phyloP scores from a whole-genome alignment of 2,113 vertebrate species.

The Anguilla rostrata region DNA sequence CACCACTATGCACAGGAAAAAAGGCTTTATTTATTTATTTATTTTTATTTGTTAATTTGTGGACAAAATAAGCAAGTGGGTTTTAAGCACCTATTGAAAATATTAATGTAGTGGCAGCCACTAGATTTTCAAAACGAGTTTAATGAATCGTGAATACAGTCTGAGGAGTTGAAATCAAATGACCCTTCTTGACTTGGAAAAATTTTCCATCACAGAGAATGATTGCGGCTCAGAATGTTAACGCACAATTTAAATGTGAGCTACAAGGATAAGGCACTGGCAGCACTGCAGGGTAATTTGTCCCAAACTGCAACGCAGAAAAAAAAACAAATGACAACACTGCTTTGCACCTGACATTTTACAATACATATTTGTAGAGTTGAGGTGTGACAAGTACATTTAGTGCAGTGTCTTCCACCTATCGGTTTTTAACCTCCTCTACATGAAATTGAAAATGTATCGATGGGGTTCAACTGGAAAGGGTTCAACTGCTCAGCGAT shows the following conservation, averaged over 20 bases:
- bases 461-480: background rate
- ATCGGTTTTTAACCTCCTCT: background rate
- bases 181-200: background rate
- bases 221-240: too few species aligned
- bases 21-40: background rate
- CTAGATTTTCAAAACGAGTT: too few species aligned
- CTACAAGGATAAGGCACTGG: too few species aligned
- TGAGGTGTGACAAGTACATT: too few species aligned
- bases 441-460: background rate
- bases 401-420: background rate
- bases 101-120: too few species aligned
- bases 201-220: too few species aligned
- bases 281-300: too few species aligned
- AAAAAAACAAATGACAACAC: too few species aligned
- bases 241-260: too few species aligned
- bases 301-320: too few species aligned
- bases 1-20: conserved; percentile 28
- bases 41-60: conserved; percentile 23
- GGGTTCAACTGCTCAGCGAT: background rate
- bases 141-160: background rate
- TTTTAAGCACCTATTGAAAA: conserved; percentile 24
- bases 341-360: too few species aligned
- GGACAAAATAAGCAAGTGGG: conserved; percentile 20
- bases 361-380: too few species aligned
- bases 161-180: background rate